Percentiles rank a stretch among this genome's conserved stretches.
phyloP scores from a whole-genome alignment of 2,113 vertebrate genomes.

The Plotosus lineatus region DNA sequence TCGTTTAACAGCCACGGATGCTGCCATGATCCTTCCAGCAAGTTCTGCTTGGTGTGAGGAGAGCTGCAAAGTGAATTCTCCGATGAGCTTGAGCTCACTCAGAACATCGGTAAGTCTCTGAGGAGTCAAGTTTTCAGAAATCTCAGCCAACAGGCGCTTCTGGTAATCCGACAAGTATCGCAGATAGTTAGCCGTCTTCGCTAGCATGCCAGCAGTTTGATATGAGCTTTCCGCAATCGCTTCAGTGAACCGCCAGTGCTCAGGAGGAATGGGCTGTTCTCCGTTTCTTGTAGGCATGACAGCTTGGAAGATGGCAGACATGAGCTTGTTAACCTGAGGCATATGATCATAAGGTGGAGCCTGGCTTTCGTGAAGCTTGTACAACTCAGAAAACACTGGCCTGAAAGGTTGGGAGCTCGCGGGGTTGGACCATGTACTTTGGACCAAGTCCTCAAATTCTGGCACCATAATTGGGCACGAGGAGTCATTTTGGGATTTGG shows the following conservation, averaged over 20 bases:
- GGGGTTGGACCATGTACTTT: constrained; percentile 56
- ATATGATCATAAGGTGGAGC: constrained; percentile 51
- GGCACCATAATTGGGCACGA: constrained; percentile 50
- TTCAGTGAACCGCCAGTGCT: constrained; percentile 48
- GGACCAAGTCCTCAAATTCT: constrained; percentile 55
- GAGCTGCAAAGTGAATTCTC: constrained; percentile 49
- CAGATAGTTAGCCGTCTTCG: constrained; percentile 57
- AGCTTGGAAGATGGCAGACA: constrained; percentile 57
- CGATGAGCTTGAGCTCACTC: constrained; percentile 55
- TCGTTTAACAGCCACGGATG: constrained; percentile 53
- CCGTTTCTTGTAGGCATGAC: constrained; percentile 45
- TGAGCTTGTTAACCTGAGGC: constrained; percentile 56
- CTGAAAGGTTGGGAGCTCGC: constrained; percentile 50
- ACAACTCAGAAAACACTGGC: constrained; percentile 51
- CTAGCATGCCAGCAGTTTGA: constrained; percentile 56
- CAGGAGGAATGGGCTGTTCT: constrained; percentile 10
- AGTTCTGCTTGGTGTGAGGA: constrained; percentile 60
- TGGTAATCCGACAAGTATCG: constrained; percentile 59
- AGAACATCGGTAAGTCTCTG: constrained; percentile 42
- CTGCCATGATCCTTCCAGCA: constrained; percentile 57
- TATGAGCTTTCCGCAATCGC: constrained; percentile 54
- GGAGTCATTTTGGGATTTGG: constrained; percentile 13
- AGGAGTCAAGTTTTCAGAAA: constrained; percentile 39
- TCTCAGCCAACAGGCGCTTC: constrained; percentile 46
- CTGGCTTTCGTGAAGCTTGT: constrained; percentile 54